Evolutionary conservation across 2,888 invertebrate species (phyloP).

Genomic region (Caenorhabditis uteleia): DNA sequence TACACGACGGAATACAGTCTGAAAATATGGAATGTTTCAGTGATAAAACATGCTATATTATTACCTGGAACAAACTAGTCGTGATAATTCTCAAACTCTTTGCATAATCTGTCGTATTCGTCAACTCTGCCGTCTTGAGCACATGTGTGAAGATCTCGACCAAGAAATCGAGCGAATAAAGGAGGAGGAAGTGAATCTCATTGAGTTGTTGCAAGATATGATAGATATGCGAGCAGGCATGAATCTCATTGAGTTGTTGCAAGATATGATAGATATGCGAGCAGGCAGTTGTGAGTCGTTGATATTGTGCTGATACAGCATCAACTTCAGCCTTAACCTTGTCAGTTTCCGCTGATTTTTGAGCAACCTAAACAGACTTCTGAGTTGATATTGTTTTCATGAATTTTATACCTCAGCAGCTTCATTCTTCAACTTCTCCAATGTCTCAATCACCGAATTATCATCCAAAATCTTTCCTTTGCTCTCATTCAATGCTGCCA

Average conservation of each 20-base stretch:
- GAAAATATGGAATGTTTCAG: slow-evolving; percentile 66
- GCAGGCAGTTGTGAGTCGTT: slow-evolving; percentile 92
- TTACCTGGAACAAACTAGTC: slow-evolving; percentile 86
- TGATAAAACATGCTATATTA: too few species aligned
- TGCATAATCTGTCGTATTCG: slow-evolving; percentile 83
- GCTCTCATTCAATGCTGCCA: slow-evolving; percentile 95
- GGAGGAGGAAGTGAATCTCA: slow-evolving; percentile 95
- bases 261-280: slow-evolving; percentile 98
- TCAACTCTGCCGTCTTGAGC: slow-evolving; percentile 83
- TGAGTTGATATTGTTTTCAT: too few species aligned
- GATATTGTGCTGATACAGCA: slow-evolving; percentile 81
- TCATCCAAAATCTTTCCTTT: slow-evolving; percentile 81
- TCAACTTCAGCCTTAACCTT: slow-evolving; percentile 88
- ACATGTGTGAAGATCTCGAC: slow-evolving; percentile 96
- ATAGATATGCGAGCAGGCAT: slow-evolving; percentile 98
- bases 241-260: slow-evolving; percentile 90
- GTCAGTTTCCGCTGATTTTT: slow-evolving; percentile 93
- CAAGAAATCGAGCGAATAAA: slow-evolving; percentile 98
- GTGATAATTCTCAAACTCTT: slow-evolving; percentile 87
- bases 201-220: slow-evolving; percentile 98
- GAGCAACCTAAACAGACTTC: too few species aligned
- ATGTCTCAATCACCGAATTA: slow-evolving; percentile 84
- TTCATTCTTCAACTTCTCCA: slow-evolving; percentile 96
- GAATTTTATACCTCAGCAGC: too few species aligned
- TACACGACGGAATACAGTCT: slow-evolving; percentile 91